Conservation (phyloP, 1,140 invertebrate genomes). For the Phortica variegata region DNA sequence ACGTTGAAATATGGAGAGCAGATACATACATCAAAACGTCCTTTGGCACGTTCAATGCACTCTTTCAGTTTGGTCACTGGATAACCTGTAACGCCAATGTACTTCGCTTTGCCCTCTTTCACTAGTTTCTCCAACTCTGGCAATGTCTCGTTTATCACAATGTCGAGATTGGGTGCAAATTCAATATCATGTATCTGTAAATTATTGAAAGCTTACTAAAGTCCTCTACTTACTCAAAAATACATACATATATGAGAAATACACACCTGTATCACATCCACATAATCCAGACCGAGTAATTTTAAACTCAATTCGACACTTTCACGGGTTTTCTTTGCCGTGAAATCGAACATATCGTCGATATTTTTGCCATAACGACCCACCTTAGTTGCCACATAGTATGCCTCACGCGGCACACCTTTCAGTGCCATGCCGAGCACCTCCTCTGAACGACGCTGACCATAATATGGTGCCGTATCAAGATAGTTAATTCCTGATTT, state of each 20-base stretch:
- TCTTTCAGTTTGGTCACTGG: slow-evolving; percentile 74
- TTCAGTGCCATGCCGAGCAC: slow-evolving; percentile 80
- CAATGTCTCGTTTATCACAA: slow-evolving; percentile 82
- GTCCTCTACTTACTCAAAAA: slow-evolving; percentile 22
- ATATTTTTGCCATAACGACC: slow-evolving; percentile 77
- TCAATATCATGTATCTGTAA: slow-evolving; percentile 87
- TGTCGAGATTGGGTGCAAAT: slow-evolving; percentile 76
- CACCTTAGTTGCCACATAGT: slow-evolving; percentile 93
- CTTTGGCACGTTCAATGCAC: slow-evolving; percentile 63
- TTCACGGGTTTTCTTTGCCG: slow-evolving; percentile 68
- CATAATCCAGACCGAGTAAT: slow-evolving; percentile 74
- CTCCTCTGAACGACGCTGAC: slow-evolving; percentile 79
- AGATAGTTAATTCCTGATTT: slow-evolving; percentile 86
- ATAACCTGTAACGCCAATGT: slow-evolving; percentile 88
- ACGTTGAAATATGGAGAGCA: slow-evolving; percentile 25
- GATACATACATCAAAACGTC: slow-evolving; percentile 39
- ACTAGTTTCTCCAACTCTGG: slow-evolving; percentile 76
- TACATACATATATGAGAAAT: too few species aligned
- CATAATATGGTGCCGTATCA: slow-evolving; percentile 90
- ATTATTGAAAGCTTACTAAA: too few species aligned
- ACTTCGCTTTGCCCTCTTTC: slow-evolving; percentile 74
- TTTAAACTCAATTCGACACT: slow-evolving; percentile 79
- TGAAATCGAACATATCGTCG: slow-evolving; percentile 85
- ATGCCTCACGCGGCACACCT: slow-evolving; percentile 76
- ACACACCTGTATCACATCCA: slow-evolving; percentile 88